These are phyloP conservation scores for Choristoneura fumiferana DNA, from an alignment of 1,140 invertebrate species.

Conservation along the genomic window DNA sequence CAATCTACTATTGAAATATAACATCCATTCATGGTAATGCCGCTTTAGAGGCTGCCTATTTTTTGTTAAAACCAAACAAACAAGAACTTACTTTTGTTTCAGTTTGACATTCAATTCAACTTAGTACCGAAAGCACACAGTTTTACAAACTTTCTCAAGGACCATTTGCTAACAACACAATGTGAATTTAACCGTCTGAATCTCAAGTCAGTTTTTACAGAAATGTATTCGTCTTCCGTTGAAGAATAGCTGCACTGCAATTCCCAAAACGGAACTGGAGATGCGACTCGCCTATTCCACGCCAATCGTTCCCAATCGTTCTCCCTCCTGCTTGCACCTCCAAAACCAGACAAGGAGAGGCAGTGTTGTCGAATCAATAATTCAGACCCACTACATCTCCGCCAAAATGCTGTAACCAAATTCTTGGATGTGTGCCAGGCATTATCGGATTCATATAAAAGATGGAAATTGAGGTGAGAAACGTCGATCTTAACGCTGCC, in stretches of 20 bases:
- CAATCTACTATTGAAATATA: no score
- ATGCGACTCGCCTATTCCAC: no score
- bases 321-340: background rate
- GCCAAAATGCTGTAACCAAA: background rate
- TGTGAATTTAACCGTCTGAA: no score
- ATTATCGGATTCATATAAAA: conserved; percentile 64
- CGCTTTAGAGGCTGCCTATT: no score
- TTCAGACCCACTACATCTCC: background rate
- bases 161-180: no score
- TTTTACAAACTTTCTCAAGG: no score
- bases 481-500: conserved; percentile 27
- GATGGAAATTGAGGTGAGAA: conserved; percentile 64
- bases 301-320: background rate
- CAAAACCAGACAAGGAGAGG: background rate
- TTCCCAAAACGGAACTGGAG: background rate
- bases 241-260: background rate
- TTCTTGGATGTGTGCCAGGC: conserved; percentile 54
- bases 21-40: no score
- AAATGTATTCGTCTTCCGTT: background rate
- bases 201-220: background rate
- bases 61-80: no score
- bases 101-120: no score
- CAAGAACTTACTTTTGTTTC: no score
- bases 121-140: no score
- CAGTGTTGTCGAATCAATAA: conserved; percentile 13